Evolutionary conservation across 1,140 invertebrate genomes (phyloP), one percentile per base, ranked within the genome.

Genomic region (Armadillidium nasatum): DNA sequence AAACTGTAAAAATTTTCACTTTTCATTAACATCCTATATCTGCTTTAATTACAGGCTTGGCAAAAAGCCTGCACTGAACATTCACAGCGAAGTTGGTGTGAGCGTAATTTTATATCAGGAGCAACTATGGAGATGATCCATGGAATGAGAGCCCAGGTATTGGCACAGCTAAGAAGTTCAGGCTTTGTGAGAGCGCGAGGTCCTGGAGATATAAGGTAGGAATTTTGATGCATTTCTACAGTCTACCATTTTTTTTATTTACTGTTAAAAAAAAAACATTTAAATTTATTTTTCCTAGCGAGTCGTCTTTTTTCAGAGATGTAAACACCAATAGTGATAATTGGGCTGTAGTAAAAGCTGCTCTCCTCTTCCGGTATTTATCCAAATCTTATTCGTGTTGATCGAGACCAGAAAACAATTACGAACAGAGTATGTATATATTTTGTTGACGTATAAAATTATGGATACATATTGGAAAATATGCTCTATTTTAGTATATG

Each of bases 321-420:
- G 86, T 93, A 4, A 98, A 97, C 86, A 84, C 87, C 0, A 93
- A 96, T 85, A 94, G 94, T 0, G 90, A 93, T 82, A 94, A 93
- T 84, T 97, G 95, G 94, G 89, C 92, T 15, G 88, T 96, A 13
- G 91, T 98, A 0, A 98, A 97, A 85, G 95, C 94, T 3, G 93
- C 93, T 6, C 83, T 98, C 6, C 89, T 90, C n/a, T 71, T 91
- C 91, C 43, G 95, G 94, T 4, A 86, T 93, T 43, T 97, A 96
- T 86, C 95, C 95, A 0, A 94, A 95, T 82, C 85, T 97, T 33
- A 92, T 93, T 66, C 86, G 90, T 60, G 86, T 90, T 10, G 89
- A 91, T 82, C 82, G 88, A 44, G 86, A 89, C 72, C 86, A 88
- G 74, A 83, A n/a, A 83, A 50, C 86, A 87, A 74, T 81, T 90